Conservation (phyloP, 2,113 vertebrate genomes). For the Zosterops lateralis region DNA sequence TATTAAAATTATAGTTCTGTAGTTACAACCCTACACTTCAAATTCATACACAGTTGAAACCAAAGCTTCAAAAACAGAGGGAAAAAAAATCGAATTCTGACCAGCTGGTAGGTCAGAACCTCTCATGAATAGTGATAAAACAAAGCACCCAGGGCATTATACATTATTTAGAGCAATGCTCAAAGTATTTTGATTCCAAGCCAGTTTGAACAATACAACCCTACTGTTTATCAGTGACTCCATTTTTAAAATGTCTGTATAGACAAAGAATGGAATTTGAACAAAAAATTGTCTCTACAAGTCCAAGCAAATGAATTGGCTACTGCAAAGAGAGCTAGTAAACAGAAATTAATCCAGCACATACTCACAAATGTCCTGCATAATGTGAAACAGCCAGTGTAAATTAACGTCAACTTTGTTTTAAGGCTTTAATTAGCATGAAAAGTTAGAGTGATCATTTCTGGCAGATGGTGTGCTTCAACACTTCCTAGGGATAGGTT, state of each 20-base stretch:
- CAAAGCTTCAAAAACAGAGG: background rate
- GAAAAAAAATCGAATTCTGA: background rate
- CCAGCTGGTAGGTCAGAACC: background rate
- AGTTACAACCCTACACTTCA: background rate
- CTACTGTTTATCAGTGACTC: background rate
- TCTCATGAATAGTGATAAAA: background rate
- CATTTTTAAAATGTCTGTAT: background rate
- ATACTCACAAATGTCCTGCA: background rate
- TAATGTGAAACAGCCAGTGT: background rate
- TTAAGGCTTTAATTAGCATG: constrained; percentile 4
- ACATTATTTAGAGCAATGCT: background rate
- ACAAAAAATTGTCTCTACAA: background rate
- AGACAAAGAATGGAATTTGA: background rate
- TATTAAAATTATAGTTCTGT: background rate
- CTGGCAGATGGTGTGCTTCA: background rate
- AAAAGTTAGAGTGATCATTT: background rate
- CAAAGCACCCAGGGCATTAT: background rate
- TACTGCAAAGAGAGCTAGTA: background rate
- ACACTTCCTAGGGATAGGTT: background rate
- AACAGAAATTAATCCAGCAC: background rate
- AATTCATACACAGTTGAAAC: background rate
- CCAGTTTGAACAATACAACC: background rate
- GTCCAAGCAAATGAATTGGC: background rate
- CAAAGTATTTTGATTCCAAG: background rate
- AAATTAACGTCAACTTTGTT: background rate